A percentile compares a stretch with the other conserved stretches of the same genome.
These are phyloP conservation scores for Oscarella lobularis DNA, from an alignment of 37 sponge, comb jelly and placozoan species.

Conservation along the genomic window DNA sequence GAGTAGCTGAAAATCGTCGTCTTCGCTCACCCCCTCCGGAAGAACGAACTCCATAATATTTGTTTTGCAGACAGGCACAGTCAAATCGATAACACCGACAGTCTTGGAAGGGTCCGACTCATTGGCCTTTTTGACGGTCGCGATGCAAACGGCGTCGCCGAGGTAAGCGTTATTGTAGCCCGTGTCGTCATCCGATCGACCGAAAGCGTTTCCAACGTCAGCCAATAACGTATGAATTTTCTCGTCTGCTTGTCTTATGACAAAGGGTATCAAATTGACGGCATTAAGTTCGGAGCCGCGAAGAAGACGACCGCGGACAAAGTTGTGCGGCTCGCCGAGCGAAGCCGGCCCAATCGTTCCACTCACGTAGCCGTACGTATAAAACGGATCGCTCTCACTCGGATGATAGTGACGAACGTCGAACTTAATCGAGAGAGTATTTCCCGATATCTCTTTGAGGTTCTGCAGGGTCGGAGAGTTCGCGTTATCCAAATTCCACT, in stretches of 20 bases:
- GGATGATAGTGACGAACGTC: background rate
- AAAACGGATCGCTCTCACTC: background rate
- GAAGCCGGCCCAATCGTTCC: background rate
- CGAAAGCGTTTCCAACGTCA: background rate
- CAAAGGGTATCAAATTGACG: too few relatives aligned
- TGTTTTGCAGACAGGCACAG: too few relatives aligned
- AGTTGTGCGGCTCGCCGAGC: background rate
- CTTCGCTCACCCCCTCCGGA: too few relatives aligned
- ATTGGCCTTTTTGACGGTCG: background rate
- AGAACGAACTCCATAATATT: too few relatives aligned
- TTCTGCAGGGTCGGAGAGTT: background rate
- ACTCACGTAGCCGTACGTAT: background rate
- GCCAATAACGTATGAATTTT: background rate
- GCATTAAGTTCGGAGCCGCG: background rate
- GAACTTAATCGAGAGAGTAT: background rate
- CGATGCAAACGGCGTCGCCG: background rate
- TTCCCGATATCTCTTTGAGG: background rate
- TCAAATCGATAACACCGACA: background rate
- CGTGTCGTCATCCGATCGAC: background rate
- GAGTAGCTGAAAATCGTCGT: background rate
- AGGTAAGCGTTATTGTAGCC: background rate
- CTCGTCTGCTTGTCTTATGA: too few relatives aligned
- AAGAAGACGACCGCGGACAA: background rate
- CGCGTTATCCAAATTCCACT: background rate
- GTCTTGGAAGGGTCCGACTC: background rate